Evolutionary conservation across 2,797 vertebrate genomes (phyloP), one percentile per base, ranked within the genome.

Genomic region (Acanthopagrus latus): DNA sequence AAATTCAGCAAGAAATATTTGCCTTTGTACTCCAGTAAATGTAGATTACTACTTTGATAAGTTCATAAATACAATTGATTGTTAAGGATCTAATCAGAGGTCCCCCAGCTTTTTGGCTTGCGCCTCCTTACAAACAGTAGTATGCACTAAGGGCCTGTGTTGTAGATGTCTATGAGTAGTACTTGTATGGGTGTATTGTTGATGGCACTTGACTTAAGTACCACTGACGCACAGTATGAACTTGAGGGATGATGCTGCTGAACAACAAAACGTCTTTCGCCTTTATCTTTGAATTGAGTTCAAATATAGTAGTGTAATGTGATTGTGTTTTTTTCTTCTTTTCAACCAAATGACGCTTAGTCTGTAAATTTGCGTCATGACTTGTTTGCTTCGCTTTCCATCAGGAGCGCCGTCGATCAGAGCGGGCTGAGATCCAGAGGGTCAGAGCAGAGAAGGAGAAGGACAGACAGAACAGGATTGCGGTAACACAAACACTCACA

Each of bases 401-500:
- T 41, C 82, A 98, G 97, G 97, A 98, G 76, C 84, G 64, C 0
- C 96, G 97, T 14, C 94, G 97, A 0, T 89, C 93, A 0, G 97
- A 97, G 85, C 91, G 97, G 80, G 96, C 96, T 0, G 97, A 98
- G 76, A 96, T 97, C 75, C 96, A 97, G 72, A 94, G 97, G 23
- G 94, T 96, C 46, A 70, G 97, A 77, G 92, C 97, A 0, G 97
- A 97, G 93, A 97, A 97, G 89, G 97, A 98, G 85, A 94, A 96
- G 2, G 96, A 97, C 80, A 86, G 97, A 25, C 97, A 98, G 89
- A 96, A 96, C 21, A 95, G 95, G 80, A 95, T 97, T 71, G 95
- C 95, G 73, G 97, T 98, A 92, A 93, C 20, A 44, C 18, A 67
- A 60, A 58, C 43, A 63, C 27, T 64, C 59, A 62, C 38, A 29